Evolutionary conservation across 2,888 invertebrate species (phyloP), one percentile per base, ranked within the genome.

Genomic region (Synergus umbraculus): DNA sequence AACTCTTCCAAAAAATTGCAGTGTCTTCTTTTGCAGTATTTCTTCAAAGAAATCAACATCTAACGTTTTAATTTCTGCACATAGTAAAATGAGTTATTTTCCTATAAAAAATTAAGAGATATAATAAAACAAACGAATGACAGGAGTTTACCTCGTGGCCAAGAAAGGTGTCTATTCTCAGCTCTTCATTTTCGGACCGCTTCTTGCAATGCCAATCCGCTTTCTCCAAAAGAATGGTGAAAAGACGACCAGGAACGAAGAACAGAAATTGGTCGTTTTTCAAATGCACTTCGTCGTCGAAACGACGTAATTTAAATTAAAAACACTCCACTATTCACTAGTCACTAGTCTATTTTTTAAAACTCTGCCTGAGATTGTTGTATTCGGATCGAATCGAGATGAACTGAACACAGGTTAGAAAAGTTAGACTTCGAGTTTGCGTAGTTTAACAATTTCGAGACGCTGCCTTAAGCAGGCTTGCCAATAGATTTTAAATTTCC

Each of bases 101-200:
- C 22, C 1, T 5, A 4, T 22, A 49, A 29, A 8, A 44, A 49
- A 22, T 69, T 13, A 46, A 69, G n/a, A 22, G 29, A 49, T 29
- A 49, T 49, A 29, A 10, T 37, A 37, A 73, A 54, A 9, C 15
- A 22, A 29, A 69, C 10, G 2, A 73, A 37, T 46, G 43, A n/a
- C 65, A 58, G 37, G 66, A 37, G 22, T 81, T 76, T 86, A 86
- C 87, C 87, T 86, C 84, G 78, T 81, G 77, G 81, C 83, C 81
- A 66, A 76, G 83, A 81, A 80, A 66, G 69, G 76, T 77, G 76
- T 46, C 76, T 78, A 66, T 76, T 81, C 85, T 88, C 88, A 87
- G 86, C 88, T 88, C 76, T 83, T 81, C 85, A 78, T 87, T 83
- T 80, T 88, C 81, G 82, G 41, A 78, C 54, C 76, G 79, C 63